Percentiles rank a stretch among this genome's conserved stretches.
phyloP scores from a whole-genome alignment of 1,140 invertebrate genomes.

The Chionoecetes opilio region DNA sequence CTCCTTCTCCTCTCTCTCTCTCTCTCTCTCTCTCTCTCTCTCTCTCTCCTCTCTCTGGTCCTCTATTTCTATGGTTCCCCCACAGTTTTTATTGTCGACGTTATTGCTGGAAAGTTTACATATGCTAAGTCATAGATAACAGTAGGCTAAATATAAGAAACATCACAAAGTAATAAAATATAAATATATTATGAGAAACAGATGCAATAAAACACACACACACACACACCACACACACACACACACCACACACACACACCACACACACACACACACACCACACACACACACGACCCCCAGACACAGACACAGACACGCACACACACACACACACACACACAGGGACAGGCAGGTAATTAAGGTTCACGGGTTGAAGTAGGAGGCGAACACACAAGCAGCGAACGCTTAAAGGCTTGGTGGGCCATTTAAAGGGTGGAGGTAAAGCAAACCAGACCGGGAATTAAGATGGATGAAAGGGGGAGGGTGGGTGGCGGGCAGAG shows the following conservation, averaged over 20 bases:
- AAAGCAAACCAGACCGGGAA: conserved; percentile 3
- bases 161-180: neutral
- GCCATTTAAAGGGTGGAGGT: neutral
- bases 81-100: neutral
- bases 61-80: neutral
- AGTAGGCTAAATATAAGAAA: no score
- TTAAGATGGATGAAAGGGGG: conserved; percentile 3
- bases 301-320: neutral
- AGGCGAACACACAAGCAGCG: neutral
- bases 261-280: conserved; percentile 9
- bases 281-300: neutral
- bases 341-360: neutral
- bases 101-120: neutral
- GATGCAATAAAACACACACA: neutral
- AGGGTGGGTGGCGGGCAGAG: neutral
- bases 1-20: conserved; percentile 35
- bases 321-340: conserved; percentile 13
- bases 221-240: conserved; percentile 13
- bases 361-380: neutral
- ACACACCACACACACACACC: conserved; percentile 7
- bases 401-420: conserved; percentile 6
- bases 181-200: neutral
- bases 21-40: conserved; percentile 42
- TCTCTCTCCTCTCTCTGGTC: neutral
- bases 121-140: no score